Evolutionary conservation across 1,140 invertebrate genomes (phyloP).

Genomic region (Ectropis grisescens): DNA sequence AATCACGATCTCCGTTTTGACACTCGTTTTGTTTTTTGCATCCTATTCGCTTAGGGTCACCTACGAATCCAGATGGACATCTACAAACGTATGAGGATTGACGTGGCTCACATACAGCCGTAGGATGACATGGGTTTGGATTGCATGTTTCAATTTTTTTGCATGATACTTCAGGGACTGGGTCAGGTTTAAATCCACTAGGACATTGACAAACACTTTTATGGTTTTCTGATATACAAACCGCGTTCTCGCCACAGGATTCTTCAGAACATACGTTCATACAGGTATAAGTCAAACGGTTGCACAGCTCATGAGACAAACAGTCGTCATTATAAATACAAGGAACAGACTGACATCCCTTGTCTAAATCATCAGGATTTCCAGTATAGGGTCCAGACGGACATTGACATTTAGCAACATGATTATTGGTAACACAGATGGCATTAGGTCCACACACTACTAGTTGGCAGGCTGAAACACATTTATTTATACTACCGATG

Average conservation of each 20-base stretch:
- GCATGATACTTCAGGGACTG: slow-evolving; percentile 85
- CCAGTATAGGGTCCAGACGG: slow-evolving; percentile 87
- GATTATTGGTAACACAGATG: slow-evolving; percentile 88
- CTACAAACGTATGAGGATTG: slow-evolving; percentile 78
- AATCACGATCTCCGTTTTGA: slow-evolving; percentile 79
- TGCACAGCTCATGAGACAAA: slow-evolving; percentile 81
- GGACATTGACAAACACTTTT: slow-evolving; percentile 87
- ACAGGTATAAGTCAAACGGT: slow-evolving; percentile 86
- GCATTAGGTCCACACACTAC: slow-evolving; percentile 87
- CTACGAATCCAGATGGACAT: slow-evolving; percentile 81
- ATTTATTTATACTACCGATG: slow-evolving; percentile 68
- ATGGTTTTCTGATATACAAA: slow-evolving; percentile 89
- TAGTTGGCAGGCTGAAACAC: slow-evolving; percentile 81
- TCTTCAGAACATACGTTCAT: slow-evolving; percentile 84
- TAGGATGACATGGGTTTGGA: slow-evolving; percentile 84
- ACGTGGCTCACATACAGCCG: slow-evolving; percentile 81
- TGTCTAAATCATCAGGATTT: slow-evolving; percentile 81
- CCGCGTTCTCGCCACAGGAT: slow-evolving; percentile 87
- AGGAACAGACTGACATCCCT: slow-evolving; percentile 83
- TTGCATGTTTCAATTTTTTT: slow-evolving; percentile 77
- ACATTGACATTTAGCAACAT: slow-evolving; percentile 89
- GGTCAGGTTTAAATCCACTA: slow-evolving; percentile 83
- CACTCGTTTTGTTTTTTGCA: slow-evolving; percentile 82
- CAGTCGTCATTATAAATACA: slow-evolving; percentile 90
- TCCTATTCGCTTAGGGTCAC: slow-evolving; percentile 80